Percentiles rank a stretch among this genome's conserved stretches.
Conservation (phyloP, 2,113 vertebrate genomes). For the Spilogale gracilis region DNA sequence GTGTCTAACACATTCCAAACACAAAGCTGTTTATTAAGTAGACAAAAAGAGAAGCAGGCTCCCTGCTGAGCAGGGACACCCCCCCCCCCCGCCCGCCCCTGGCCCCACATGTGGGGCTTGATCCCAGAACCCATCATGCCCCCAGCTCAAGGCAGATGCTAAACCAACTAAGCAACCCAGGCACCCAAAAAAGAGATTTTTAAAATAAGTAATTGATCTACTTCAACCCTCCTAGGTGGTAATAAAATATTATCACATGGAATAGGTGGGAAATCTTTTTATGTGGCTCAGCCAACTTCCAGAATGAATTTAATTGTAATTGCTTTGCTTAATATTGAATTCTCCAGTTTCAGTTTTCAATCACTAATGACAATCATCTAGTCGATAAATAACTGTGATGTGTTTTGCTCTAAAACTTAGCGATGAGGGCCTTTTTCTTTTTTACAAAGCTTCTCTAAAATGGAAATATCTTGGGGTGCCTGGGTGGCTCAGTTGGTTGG, state of each 20-base stretch:
- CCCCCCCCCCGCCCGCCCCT: no score
- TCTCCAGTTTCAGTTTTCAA: slow-evolving; percentile 44
- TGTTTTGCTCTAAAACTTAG: slow-evolving; percentile 49
- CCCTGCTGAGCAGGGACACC: neutral
- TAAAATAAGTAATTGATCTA: slow-evolving; percentile 37
- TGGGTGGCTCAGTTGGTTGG: no score
- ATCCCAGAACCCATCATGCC: neutral
- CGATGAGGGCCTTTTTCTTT: neutral
- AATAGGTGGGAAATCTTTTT: slow-evolving; percentile 41
- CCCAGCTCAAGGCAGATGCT: neutral
- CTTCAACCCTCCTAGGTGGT: neutral
- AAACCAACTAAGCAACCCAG: neutral
- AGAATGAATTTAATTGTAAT: slow-evolving; percentile 56
- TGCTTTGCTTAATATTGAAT: slow-evolving; percentile 33
- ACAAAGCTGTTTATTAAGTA: neutral
- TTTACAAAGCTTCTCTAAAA: slow-evolving; percentile 1
- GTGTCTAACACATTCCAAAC: neutral
- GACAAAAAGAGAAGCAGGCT: neutral
- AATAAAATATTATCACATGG: slow-evolving; percentile 43
- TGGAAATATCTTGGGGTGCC: neutral
- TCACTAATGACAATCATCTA: neutral
- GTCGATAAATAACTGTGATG: slow-evolving; percentile 21
- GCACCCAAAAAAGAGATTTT: slow-evolving; percentile 10
- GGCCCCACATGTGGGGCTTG: neutral
- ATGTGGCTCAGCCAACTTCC: neutral